Evolutionary conservation across 2,113 vertebrate species (phyloP), one percentile per base, ranked within the genome.

Genomic region (Ceyx melanurus): DNA sequence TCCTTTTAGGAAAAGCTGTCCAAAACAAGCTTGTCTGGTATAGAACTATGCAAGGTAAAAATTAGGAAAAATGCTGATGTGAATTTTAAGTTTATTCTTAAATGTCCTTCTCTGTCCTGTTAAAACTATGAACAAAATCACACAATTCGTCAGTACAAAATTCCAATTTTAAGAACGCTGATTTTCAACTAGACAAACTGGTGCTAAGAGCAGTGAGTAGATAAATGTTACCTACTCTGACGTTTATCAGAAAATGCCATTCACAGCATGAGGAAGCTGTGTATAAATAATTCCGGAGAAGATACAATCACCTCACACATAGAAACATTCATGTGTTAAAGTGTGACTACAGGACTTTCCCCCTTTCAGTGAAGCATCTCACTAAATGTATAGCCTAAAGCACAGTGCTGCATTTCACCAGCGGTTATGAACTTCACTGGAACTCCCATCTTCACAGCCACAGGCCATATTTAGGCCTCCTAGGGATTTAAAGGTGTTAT

Each of bases 21-120:
- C 91, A 91, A 93, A 88, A 35, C 85, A 88, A 93, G 72, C 56
- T 79, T 51, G 64, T 76, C 86, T 83, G 43, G 40, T 82, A 54
- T 65, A 42, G 50, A 94, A 92, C 50, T 79, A 62, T 16, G 51
- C 67, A 58, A 74, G 78, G 71, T 51, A 80, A 94, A 89, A 89
- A 86, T 61, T 2, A 67, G 31, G 40, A 53, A 16, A 48, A 84
- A 64, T 85, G 91, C 51, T 87, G 60, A 82, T 80, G 35, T 19
- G 84, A 71, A 45, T 82, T 72, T 46, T 48, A 84, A 70, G 15
- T 71, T 92, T 66, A 82, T 71, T 93, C 86, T 90, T 37, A 82
- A 53, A 84, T 4, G 20, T 92, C 86, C 72, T 88, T 15, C 60
- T 67, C 73, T 67, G 13, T 19, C 43, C 16, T 76, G 79, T 33